Evolutionary conservation across 1,140 invertebrate genomes (phyloP), one percentile per base, ranked within the genome.

Genomic region (Zaprionus kolodkinae): DNA sequence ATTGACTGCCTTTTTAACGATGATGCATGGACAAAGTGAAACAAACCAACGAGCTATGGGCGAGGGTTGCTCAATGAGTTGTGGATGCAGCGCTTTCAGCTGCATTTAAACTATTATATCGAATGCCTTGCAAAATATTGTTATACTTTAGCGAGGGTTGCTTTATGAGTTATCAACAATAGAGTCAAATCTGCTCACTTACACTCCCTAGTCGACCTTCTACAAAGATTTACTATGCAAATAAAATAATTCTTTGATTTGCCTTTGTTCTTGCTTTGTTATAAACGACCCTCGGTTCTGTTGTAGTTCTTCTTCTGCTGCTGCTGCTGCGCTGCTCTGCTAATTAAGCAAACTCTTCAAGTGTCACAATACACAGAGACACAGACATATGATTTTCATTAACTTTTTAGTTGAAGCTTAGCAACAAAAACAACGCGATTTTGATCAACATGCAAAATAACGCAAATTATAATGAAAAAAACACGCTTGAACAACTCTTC

Each of bases 401-500:
- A 36, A 59, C 7, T 48, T 48, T 57, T 40, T 56, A 10, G 43
- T 7, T 11, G 9, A 6, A 7, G 35, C 55, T 25, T 21, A 21
- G 2, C 21, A 63, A 57, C 63, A 64, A 60, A 48, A 61, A 69
- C 55, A 52, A 71, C 62, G 62, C 35, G 59, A 70, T 72, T 66
- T 66, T 60, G 25, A 48, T 15, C 25, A 54, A n/a, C 76, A 87
- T 83, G 76, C 83, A 88, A 87, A 86, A 86, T 76, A 83, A 79
- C 72, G 76, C 65, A 73, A 87, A 72, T 79, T 76, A 82, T 82
- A 86, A 86, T 88, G 72, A 81, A 88, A 21, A 21, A 21, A 83
- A 80, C 80, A 88, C 78, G 83, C 69, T 84, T 84, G 69, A 87
- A 87, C 88, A 45, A 81, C 83, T 88, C 76, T 54, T 63, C 64